A percentile compares a stretch with the other conserved stretches of the same genome.
Conservation (phyloP, 2,113 vertebrate genomes). For the Pongo pygmaeus region DNA sequence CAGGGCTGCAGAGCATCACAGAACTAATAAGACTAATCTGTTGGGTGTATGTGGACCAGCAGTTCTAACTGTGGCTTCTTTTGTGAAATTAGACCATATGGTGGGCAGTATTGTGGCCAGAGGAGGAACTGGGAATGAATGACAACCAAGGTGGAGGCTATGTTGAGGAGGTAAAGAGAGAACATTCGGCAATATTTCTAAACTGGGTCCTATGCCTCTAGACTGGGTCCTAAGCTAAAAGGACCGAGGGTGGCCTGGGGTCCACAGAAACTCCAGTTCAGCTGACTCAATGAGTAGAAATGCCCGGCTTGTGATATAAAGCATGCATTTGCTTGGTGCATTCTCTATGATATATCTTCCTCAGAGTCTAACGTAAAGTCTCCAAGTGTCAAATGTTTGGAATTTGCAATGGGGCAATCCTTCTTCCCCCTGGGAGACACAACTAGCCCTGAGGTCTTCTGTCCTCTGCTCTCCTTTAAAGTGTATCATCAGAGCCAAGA, state of each 20-base stretch:
- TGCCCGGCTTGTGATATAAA: rapidly evolving
- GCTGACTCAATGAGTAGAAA: background rate
- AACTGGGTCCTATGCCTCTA: background rate
- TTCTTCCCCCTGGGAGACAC: background rate
- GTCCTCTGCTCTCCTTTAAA: background rate
- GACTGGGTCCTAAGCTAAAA: background rate
- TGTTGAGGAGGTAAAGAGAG: background rate
- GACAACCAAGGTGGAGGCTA: background rate
- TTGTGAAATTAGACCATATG: background rate
- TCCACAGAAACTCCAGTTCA: background rate
- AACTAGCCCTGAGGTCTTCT: background rate
- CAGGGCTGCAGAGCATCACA: background rate
- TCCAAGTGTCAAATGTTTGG: background rate
- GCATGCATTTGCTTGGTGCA: no score
- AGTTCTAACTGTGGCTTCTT: background rate
- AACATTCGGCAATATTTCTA: background rate
- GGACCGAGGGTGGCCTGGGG: no score
- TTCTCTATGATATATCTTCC: background rate
- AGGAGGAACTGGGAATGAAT: background rate
- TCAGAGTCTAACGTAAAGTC: background rate
- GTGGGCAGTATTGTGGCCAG: background rate
- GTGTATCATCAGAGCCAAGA: background rate
- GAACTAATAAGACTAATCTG: background rate
- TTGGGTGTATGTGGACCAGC: background rate
- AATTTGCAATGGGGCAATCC: background rate